These are phyloP conservation scores for Pachyrhynchus sulphureomaculatus DNA, from an alignment of 1,140 invertebrate genomes.

Conservation along the genomic window DNA sequence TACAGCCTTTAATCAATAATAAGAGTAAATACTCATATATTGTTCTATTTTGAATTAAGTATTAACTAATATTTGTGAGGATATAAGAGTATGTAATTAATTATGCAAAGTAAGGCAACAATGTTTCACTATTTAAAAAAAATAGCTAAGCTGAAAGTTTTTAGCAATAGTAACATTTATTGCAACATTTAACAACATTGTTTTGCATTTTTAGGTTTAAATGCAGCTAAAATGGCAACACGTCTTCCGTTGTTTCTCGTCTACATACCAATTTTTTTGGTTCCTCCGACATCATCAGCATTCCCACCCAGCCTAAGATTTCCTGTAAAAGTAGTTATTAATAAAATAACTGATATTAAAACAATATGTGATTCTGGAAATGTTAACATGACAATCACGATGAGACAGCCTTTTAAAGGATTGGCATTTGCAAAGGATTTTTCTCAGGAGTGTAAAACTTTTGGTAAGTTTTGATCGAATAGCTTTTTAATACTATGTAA, in stretches of 20 bases:
- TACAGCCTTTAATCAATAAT: too few relatives aligned
- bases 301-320: conserved; percentile 39
- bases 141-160: too few relatives aligned
- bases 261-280: conserved; percentile 2
- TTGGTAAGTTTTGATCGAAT: conserved; percentile 49
- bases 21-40: too few relatives aligned
- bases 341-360: conserved; percentile 41
- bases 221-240: conserved; percentile 7
- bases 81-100: too few relatives aligned
- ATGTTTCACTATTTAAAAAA: too few relatives aligned
- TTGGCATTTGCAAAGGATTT: conserved; percentile 70
- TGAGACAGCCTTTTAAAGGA: conserved; percentile 67
- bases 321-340: conserved; percentile 33
- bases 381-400: conserved; percentile 46
- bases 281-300: conserved; percentile 23
- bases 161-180: too few relatives aligned
- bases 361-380: conserved; percentile 42
- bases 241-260: neutral
- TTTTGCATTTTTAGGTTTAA: conserved; percentile 13
- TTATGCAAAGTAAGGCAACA: too few relatives aligned
- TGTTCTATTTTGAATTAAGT: too few relatives aligned
- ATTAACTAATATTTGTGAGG: too few relatives aligned
- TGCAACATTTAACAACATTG: too few relatives aligned
- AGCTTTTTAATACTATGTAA: too few relatives aligned
- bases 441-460: conserved; percentile 62